phyloP scores from a whole-genome alignment of 2,888 invertebrate species.

The Baronia brevicornis region DNA sequence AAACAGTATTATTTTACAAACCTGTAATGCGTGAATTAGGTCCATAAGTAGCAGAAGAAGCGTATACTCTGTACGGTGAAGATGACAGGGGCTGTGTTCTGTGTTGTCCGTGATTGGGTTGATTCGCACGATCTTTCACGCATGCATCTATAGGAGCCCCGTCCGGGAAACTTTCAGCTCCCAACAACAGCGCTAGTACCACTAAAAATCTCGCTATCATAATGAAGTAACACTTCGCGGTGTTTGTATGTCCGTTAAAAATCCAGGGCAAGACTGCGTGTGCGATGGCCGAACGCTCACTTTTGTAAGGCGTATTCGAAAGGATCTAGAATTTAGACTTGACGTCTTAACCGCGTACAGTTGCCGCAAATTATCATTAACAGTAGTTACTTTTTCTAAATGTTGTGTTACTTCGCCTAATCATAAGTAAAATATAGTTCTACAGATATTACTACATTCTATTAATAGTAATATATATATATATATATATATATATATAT shows the following conservation, averaged over 20 bases:
- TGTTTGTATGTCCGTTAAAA: slow-evolving; percentile 30
- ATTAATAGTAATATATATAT: too few species aligned
- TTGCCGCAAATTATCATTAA: background rate
- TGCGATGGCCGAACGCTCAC: slow-evolving; percentile 42
- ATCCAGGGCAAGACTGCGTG: slow-evolving; percentile 47
- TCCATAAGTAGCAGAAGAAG: slow-evolving; percentile 78
- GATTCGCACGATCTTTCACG: slow-evolving; percentile 83
- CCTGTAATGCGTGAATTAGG: slow-evolving; percentile 83
- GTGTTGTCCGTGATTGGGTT: slow-evolving; percentile 86
- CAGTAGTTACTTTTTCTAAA: too few species aligned
- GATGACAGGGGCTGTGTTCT: slow-evolving; percentile 78
- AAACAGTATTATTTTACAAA: slow-evolving; percentile 33
- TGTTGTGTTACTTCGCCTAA: too few species aligned
- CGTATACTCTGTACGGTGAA: slow-evolving; percentile 81
- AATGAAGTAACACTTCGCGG: slow-evolving; percentile 11
- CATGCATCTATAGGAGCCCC: slow-evolving; percentile 88
- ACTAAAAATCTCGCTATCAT: slow-evolving; percentile 47
- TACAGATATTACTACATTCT: too few species aligned
- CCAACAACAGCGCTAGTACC: slow-evolving; percentile 37
- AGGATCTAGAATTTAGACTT: slow-evolving; percentile 61
- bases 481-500: too few species aligned
- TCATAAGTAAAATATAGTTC: too few species aligned
- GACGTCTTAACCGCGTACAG: slow-evolving; percentile 24
- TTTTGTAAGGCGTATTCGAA: slow-evolving; percentile 62
- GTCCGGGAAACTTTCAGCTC: slow-evolving; percentile 80